Conservation (phyloP, 2,797 vertebrate species). For the Myiotriccus ornatus region DNA sequence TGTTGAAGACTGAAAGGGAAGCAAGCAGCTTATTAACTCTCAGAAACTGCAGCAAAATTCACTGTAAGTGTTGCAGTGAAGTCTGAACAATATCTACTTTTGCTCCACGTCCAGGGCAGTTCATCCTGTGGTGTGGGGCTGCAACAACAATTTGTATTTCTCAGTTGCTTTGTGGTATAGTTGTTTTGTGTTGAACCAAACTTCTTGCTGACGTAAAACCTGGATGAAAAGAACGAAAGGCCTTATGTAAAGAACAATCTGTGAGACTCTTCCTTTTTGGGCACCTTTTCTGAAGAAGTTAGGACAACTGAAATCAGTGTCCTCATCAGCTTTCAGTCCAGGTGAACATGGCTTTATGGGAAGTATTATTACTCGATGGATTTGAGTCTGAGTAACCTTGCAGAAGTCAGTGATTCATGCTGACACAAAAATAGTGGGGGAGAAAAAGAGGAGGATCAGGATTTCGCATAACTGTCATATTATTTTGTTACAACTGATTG, state of each 20-base stretch:
- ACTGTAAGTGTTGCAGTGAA: not conserved
- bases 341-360: not conserved
- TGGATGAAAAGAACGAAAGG: not conserved
- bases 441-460: not conserved
- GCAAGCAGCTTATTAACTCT: not conserved
- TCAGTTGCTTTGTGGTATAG: not conserved
- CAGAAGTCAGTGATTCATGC: not conserved
- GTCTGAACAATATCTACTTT: not conserved
- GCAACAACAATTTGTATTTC: not conserved
- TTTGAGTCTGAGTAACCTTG: not conserved
- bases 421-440: not conserved
- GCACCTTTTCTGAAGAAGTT: not conserved
- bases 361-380: not conserved
- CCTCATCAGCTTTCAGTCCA: not conserved
- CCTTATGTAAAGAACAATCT: not conserved
- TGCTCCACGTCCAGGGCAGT: not conserved
- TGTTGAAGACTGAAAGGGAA: not conserved
- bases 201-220: not conserved
- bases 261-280: not conserved
- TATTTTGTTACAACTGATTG: not conserved
- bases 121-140: not conserved
- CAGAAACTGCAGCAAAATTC: constrained; percentile 8
- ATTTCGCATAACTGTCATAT: not conserved
- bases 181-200: not conserved
- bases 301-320: not conserved